Conservation (phyloP, 2,888 invertebrate genomes). For the Lasioglossum lativentre region DNA sequence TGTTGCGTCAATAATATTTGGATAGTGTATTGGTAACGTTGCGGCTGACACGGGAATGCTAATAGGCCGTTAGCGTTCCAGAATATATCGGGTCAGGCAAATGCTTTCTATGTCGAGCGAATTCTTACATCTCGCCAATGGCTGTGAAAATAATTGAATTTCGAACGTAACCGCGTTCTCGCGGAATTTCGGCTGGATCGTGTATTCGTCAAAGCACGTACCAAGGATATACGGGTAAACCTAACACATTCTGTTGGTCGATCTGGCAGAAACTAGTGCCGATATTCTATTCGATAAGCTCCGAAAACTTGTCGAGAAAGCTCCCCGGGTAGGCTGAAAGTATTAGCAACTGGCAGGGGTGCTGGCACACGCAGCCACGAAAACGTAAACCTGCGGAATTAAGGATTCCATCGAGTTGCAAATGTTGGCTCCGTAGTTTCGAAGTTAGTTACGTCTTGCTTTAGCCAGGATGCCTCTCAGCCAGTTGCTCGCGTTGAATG, state of each 20-base stretch:
- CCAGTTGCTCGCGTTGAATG: constrained; percentile 48
- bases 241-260: not conserved
- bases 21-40: not conserved
- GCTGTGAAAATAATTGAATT: not conserved
- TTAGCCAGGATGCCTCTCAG: constrained; percentile 46
- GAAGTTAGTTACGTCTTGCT: constrained; percentile 66
- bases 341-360: constrained; percentile 21
- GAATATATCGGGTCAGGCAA: not conserved
- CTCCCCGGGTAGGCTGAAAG: constrained; percentile 17
- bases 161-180: not conserved
- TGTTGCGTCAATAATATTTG: not conserved
- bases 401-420: constrained; percentile 51
- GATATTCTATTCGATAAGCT: constrained; percentile 16
- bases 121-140: not conserved
- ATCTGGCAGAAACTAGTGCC: constrained; percentile 8
- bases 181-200: not conserved
- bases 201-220: not conserved
- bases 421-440: constrained; percentile 70
- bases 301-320: constrained; percentile 16
- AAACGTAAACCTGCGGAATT: constrained; percentile 50
- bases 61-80: not conserved
- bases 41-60: not conserved
- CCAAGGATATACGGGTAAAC: not conserved
- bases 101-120: not conserved
- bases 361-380: constrained; percentile 16